A percentile compares a stretch with the other conserved stretches of the same genome.
phyloP scores from a whole-genome alignment of 2,113 vertebrate species.

The Microtus montanus region DNA sequence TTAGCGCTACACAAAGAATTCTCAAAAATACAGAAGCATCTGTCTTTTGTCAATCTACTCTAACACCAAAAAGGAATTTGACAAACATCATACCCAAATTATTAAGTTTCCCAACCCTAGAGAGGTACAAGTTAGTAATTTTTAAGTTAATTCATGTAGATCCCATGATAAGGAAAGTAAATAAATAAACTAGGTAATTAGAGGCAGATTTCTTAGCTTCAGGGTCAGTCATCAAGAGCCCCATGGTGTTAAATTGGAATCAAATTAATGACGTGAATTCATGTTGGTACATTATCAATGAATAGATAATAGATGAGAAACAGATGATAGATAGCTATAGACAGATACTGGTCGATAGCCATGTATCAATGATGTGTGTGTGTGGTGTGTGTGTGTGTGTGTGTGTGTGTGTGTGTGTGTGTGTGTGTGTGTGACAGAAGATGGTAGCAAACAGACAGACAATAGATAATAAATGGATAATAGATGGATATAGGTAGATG shows the following conservation, averaged over 20 bases:
- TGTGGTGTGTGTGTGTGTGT: background rate
- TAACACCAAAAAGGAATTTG: background rate
- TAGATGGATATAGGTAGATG: too few relatives aligned
- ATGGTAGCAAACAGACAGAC: background rate
- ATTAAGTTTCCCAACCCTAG: background rate
- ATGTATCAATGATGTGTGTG: background rate
- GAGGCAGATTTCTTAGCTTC: background rate
- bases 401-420: background rate
- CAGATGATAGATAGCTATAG: background rate
- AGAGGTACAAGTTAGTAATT: background rate
- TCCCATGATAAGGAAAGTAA: background rate
- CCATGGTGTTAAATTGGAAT: background rate
- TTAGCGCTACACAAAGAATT: background rate
- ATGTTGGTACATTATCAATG: background rate
- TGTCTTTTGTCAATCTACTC: background rate
- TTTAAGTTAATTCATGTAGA: background rate
- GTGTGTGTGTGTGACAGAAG: background rate
- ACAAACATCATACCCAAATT: background rate
- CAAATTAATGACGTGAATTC: background rate
- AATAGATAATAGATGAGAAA: background rate
- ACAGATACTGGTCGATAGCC: background rate
- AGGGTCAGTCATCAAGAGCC: background rate
- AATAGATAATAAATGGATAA: background rate
- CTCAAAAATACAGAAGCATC: background rate
- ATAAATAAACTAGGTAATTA: conserved; percentile 20